These are phyloP conservation scores for Cryptoprocta ferox DNA, from an alignment of 2,797 vertebrate genomes.

Conservation along the genomic window DNA sequence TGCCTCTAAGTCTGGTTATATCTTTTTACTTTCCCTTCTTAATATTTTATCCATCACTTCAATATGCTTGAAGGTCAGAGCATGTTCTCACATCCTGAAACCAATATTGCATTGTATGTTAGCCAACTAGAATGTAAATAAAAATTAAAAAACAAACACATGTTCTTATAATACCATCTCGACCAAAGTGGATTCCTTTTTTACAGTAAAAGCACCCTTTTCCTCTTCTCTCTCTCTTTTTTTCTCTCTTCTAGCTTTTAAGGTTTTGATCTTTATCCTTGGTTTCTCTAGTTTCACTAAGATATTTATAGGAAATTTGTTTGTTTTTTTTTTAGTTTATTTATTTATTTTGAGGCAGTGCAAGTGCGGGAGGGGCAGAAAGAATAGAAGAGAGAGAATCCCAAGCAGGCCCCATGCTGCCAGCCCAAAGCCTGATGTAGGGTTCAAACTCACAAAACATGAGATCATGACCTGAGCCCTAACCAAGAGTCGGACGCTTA, in stretches of 20 bases:
- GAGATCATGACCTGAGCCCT: too few relatives aligned
- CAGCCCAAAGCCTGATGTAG: too few relatives aligned
- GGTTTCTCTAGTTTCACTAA: slow-evolving; percentile 30
- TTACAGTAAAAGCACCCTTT: not conserved
- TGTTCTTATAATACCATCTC: not conserved
- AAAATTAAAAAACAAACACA: not conserved
- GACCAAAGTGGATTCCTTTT: not conserved
- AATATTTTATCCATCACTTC: not conserved
- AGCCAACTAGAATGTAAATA: too few relatives aligned
- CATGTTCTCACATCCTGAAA: not conserved
- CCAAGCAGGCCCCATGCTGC: too few relatives aligned
- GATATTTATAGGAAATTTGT: not conserved
- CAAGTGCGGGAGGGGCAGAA: too few relatives aligned
- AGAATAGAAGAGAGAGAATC: too few relatives aligned
- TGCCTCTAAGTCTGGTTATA: not conserved
- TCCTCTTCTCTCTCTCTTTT: not conserved
- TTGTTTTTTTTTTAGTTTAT: too few relatives aligned
- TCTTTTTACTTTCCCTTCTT: not conserved
- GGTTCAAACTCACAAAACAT: too few relatives aligned
- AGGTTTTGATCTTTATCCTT: slow-evolving; percentile 10
- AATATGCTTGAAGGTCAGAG: not conserved
- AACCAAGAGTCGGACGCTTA: too few relatives aligned
- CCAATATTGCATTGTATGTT: too few relatives aligned
- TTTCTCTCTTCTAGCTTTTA: not conserved
- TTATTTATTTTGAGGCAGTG: too few relatives aligned